These are phyloP conservation scores for Erpobdella octoculata DNA, from an alignment of 2,888 invertebrate species.

Conservation along the genomic window DNA sequence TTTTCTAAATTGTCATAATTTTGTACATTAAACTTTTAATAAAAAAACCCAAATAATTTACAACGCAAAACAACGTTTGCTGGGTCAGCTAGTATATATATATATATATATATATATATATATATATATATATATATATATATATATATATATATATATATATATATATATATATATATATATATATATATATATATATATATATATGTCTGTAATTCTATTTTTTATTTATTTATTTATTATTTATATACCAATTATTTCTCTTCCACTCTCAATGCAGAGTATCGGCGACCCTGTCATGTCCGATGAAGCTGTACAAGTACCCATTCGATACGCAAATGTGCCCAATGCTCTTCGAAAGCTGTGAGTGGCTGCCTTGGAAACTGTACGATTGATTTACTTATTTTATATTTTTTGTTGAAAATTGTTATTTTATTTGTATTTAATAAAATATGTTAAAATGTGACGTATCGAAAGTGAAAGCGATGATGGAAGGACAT, in stretches of 20 bases:
- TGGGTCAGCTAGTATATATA: no score
- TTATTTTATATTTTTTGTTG: not conserved
- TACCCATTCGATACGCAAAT: conserved; percentile 45
- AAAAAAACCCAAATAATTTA: no score
- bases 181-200: not conserved
- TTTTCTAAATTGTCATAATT: no score
- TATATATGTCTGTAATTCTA: not conserved
- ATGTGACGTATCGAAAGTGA: no score
- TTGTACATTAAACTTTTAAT: no score
- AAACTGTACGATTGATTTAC: not conserved
- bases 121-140: not conserved
- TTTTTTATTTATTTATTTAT: not conserved
- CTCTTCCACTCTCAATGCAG: no score
- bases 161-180: not conserved
- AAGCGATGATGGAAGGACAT: no score
- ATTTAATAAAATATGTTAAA: no score
- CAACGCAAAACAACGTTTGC: no score
- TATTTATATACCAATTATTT: conserved; percentile 4
- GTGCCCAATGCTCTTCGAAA: conserved; percentile 45
- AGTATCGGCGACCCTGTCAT: conserved; percentile 41
- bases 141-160: not conserved
- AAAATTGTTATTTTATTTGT: no score
- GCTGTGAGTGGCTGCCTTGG: conserved; percentile 42
- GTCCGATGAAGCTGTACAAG: conserved; percentile 44
- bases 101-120: not conserved